Evolutionary conservation across 2,888 invertebrate species (phyloP).

Genomic region (Scaptodrosophila latifasciaeformis): DNA sequence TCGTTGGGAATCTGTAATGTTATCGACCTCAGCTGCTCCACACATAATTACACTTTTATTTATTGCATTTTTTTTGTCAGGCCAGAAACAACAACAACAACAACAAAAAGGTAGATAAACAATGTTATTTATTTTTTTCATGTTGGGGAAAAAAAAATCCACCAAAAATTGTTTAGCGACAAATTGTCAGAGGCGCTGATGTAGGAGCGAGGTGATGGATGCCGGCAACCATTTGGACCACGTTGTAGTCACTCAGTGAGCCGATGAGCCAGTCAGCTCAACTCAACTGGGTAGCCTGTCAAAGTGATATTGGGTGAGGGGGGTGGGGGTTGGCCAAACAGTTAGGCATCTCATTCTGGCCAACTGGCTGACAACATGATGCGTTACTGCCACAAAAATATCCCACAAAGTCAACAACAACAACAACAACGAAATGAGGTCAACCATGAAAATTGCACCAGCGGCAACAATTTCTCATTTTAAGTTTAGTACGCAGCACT

Average conservation of each 20-base stretch:
- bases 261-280: too few relatives aligned
- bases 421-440: constrained; percentile 51
- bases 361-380: constrained; percentile 33
- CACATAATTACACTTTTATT: constrained; percentile 63
- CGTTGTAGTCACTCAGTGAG: too few relatives aligned
- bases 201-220: constrained; percentile 16
- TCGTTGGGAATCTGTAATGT: constrained; percentile 10
- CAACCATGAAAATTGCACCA: constrained; percentile 66
- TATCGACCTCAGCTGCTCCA: constrained; percentile 22
- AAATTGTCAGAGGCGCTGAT: constrained; percentile 57
- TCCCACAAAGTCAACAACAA: constrained; percentile 61
- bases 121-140: too few relatives aligned
- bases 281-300: too few relatives aligned
- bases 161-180: constrained; percentile 60
- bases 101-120: constrained; percentile 22
- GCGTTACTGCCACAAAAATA: constrained; percentile 50
- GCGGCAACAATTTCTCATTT: constrained; percentile 64
- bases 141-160: too few relatives aligned
- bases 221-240: constrained; percentile 31
- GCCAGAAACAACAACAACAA: constrained; percentile 13
- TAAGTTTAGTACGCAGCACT: constrained; percentile 53
- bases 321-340: too few relatives aligned
- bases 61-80: constrained; percentile 64
- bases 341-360: too few relatives aligned
- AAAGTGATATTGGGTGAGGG: too few relatives aligned